Percentiles rank a stretch among this genome's conserved stretches.
Evolutionary conservation across 1,140 invertebrate genomes (phyloP).

Genomic region (Bathynomus jamesi): DNA sequence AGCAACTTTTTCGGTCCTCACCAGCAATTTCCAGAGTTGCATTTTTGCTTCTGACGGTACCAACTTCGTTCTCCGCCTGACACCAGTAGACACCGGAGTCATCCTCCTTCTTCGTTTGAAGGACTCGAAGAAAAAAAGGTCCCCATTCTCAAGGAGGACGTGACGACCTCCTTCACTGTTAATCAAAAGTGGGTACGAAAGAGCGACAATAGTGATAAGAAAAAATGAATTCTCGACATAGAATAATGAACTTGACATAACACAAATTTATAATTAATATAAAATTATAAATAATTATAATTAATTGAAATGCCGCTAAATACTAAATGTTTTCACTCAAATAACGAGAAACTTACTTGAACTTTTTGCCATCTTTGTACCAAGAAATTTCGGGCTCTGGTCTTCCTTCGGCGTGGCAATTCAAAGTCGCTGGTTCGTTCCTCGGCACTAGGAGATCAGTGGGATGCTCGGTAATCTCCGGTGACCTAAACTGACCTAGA

Average conservation of each 20-base stretch:
- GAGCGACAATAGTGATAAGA: no score
- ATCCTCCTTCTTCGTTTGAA: conserved; percentile 36
- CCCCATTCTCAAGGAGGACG: conserved; percentile 45
- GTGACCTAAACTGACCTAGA: conserved; percentile 69
- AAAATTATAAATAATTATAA: no score
- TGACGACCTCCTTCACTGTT: conserved; percentile 37
- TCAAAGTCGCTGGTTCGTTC: conserved; percentile 80
- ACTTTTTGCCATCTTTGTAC: conserved; percentile 60
- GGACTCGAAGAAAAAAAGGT: conserved; percentile 48
- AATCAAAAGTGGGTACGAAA: background rate
- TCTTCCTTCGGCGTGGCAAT: conserved; percentile 71
- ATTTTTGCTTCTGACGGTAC: conserved; percentile 44
- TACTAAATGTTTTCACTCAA: no score
- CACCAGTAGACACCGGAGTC: conserved; percentile 48
- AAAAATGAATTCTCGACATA: no score
- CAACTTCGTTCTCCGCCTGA: conserved; percentile 45
- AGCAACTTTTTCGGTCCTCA: conserved; percentile 41
- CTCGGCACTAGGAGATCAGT: conserved; percentile 81
- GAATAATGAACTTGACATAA: no score
- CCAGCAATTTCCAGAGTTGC: conserved; percentile 46
- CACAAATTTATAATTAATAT: no score
- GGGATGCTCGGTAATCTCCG: conserved; percentile 88
- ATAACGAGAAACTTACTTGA: conserved; percentile 29
- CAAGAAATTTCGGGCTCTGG: conserved; percentile 63
- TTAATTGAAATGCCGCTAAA: no score